phyloP scores from a whole-genome alignment of 2,113 vertebrate species.

The Scortum barcoo region DNA sequence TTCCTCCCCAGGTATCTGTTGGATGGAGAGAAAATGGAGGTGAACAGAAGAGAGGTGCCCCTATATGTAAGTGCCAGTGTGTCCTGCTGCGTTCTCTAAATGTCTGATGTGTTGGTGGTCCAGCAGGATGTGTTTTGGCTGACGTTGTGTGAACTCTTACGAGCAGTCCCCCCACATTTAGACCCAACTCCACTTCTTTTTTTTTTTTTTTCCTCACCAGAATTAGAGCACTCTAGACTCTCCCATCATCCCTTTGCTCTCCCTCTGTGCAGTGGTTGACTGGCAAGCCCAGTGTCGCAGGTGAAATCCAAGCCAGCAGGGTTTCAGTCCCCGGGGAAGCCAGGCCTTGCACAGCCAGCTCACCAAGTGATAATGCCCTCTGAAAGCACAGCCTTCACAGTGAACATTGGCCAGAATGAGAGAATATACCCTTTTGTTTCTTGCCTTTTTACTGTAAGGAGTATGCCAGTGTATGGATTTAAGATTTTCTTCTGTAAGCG shows the following conservation, averaged over 20 bases:
- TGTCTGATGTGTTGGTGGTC: conserved; percentile 2
- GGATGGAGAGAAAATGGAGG: conserved; percentile 90
- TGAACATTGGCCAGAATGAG: neutral
- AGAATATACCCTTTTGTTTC: conserved; percentile 31
- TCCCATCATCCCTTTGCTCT: neutral
- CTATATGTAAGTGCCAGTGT: conserved; percentile 89
- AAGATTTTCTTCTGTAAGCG: conserved; percentile 6
- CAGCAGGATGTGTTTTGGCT: neutral
- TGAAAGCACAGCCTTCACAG: conserved; percentile 12
- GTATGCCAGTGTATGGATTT: neutral
- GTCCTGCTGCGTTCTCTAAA: neutral
- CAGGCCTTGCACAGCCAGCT: conserved; percentile 37
- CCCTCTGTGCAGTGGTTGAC: conserved; percentile 30
- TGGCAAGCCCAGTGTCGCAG: conserved; percentile 57
- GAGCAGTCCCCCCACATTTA: neutral
- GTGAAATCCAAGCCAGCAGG: conserved; percentile 74
- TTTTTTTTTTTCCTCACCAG: conserved; percentile 4
- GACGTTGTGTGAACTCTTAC: neutral
- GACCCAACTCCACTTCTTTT: neutral
- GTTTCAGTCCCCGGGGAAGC: conserved; percentile 63
- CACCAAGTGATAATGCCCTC: conserved; percentile 35
- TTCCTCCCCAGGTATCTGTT: conserved; percentile 74
- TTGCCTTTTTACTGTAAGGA: neutral
- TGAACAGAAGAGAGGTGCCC: conserved; percentile 89
- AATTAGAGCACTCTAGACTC: conserved; percentile 13